phyloP scores from a whole-genome alignment of 37 sponge, comb jelly and placozoan species.

The Oopsacas minuta region DNA sequence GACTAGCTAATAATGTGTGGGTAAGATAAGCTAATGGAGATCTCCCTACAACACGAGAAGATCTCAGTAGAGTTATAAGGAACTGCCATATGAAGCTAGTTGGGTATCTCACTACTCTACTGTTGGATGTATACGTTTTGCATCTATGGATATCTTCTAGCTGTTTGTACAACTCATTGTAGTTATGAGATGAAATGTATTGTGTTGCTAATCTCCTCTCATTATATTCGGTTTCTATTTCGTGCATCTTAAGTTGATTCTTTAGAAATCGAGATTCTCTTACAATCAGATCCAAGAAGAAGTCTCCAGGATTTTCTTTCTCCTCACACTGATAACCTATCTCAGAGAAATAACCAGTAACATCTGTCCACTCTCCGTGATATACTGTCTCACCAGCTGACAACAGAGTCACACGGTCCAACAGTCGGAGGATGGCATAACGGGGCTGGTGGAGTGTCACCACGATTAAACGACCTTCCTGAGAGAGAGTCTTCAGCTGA shows the following conservation, averaged over 20 bases:
- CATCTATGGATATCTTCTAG: background rate
- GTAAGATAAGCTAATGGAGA: background rate
- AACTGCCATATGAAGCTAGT: background rate
- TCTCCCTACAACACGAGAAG: background rate
- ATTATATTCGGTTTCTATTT: background rate
- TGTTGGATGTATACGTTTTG: background rate
- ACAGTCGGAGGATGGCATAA: constrained; percentile 60
- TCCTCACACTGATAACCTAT: constrained; percentile 55
- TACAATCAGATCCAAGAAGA: constrained; percentile 51
- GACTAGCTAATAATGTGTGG: background rate
- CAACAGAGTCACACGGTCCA: constrained; percentile 52
- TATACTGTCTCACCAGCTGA: constrained; percentile 49
- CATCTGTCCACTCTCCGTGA: constrained; percentile 31
- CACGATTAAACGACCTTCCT: constrained; percentile 29
- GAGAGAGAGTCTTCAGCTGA: constrained; percentile 33
- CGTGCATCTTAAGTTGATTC: no score
- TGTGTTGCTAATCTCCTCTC: background rate
- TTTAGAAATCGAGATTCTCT: no score
- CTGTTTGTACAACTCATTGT: background rate
- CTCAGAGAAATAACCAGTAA: constrained; percentile 34
- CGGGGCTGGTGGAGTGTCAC: constrained; percentile 73
- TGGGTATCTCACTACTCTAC: background rate
- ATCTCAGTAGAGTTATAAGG: background rate
- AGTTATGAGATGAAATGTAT: background rate
- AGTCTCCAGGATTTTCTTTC: constrained; percentile 76